Conservation (phyloP, 2,888 invertebrate genomes). For the Diarsia brunnea region DNA sequence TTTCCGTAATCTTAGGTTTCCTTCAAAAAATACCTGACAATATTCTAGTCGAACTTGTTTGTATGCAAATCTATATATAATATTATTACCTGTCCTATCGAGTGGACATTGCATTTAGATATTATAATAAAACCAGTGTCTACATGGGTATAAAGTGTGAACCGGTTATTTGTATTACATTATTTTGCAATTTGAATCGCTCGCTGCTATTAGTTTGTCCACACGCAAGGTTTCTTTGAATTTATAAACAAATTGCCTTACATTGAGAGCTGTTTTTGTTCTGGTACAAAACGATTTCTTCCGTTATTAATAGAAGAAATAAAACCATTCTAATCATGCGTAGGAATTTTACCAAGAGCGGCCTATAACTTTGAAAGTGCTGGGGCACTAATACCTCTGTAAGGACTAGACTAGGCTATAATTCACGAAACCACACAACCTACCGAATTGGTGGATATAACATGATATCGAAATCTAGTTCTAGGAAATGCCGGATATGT, state of each 20-base stretch:
- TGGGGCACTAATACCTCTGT: not conserved
- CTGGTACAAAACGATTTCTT: conserved; percentile 12
- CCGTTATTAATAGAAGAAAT: not conserved
- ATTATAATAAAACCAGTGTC: conserved; percentile 64
- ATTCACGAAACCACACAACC: not conserved
- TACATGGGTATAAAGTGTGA: conserved; percentile 57
- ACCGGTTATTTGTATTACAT: conserved; percentile 61
- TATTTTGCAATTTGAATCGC: conserved; percentile 61
- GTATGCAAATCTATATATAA: conserved; percentile 29
- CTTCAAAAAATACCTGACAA: conserved; percentile 19
- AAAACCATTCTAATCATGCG: not conserved
- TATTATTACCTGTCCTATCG: conserved; percentile 32
- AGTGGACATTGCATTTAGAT: conserved; percentile 44
- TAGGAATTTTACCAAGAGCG: not conserved
- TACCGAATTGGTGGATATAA: not conserved
- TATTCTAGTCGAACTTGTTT: conserved; percentile 15
- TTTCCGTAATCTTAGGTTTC: not conserved
- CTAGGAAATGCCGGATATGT: not conserved
- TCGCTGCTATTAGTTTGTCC: conserved; percentile 49
- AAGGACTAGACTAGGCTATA: not conserved
- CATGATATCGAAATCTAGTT: not conserved
- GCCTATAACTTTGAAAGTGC: not conserved
- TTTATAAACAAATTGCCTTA: conserved; percentile 28
- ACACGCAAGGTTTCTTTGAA: conserved; percentile 51
- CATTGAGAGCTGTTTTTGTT: conserved; percentile 32